phyloP scores from a whole-genome alignment of 2,888 invertebrate species.

The Limnephilus auricula region DNA sequence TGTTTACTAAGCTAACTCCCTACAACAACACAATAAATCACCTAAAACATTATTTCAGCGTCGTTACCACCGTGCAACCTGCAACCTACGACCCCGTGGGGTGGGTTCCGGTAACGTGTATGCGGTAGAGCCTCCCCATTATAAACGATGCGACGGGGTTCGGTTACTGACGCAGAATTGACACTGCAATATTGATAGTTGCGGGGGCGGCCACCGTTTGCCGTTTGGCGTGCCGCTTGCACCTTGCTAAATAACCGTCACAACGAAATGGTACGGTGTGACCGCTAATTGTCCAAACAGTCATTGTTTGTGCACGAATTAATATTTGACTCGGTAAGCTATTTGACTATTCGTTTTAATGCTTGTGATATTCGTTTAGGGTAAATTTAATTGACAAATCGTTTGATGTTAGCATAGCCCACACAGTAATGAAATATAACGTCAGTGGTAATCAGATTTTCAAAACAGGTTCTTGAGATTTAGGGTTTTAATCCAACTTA shows the following conservation, averaged over 20 bases:
- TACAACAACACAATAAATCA: not conserved
- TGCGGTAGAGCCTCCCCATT: not conserved
- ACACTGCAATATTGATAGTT: constrained; percentile 30
- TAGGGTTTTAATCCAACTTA: no score
- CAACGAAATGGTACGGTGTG: not conserved
- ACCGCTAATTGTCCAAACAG: not conserved
- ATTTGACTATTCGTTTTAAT: not conserved
- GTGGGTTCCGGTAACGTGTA: not conserved
- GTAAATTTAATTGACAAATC: not conserved
- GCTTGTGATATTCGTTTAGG: not conserved
- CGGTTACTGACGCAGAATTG: constrained; percentile 5
- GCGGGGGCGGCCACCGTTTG: not conserved
- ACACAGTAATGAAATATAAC: no score
- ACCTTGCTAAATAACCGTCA: not conserved
- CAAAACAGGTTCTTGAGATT: not conserved
- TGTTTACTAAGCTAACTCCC: not conserved
- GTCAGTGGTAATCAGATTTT: not conserved
- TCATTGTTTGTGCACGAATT: not conserved
- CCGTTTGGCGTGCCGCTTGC: not conserved
- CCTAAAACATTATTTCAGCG: not conserved
- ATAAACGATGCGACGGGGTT: not conserved
- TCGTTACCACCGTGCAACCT: not conserved
- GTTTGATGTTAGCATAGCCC: no score
- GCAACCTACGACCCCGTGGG: not conserved
- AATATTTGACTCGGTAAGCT: not conserved